Base-by-base conservation (phyloP, 2,113 vertebrate species). In the Mungos mungo region DNA sequence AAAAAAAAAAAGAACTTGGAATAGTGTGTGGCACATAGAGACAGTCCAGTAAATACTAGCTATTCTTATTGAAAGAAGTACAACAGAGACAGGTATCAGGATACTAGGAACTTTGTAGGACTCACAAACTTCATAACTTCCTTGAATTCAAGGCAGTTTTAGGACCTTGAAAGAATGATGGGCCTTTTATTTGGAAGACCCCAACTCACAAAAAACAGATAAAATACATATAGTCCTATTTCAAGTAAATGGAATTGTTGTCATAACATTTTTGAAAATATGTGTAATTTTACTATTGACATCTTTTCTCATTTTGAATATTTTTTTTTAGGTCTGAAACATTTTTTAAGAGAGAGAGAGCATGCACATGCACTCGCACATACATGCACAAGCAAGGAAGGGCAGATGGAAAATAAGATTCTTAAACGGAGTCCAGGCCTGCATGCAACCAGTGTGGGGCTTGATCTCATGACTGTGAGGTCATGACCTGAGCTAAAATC, bases 331-430 rank as follows among this genome's bases (percentile, higher is more conserved):
- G 31, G 38, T 65, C 21, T 77, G 54, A 89, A 76, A 33, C 54
- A 77, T 47, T 57, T 57, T 57, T 57, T 57, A 19, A 57, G 54
- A 57, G 54, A 57, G 54, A 57, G 54, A 57, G 19, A 7, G 19
- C 7, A 0, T 57, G 54, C 7, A 2, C 0, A 2, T 57, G 19
- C 1, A 7, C 19, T 19, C 1, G 18, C 18, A 57, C 54, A 57
- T 57, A 19, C 54, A 57, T 6, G 2, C 54, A 57, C 18, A 57
- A 57, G 18, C 54, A 57, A 57, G 6, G 54, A 2, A 8, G 54
- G 54, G 54, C 54, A 21, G 54, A 21, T 6, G 7, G 18, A 57
- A 6, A 57, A 7, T 16, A 57, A 57, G 54, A 57, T 21, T 57
- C 54, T 57, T 57, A 57, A 57, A 57, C 7, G 7, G 54, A 21